phyloP scores from a whole-genome alignment of 1,140 invertebrate species.

The Pygmarrhopalites habei region DNA sequence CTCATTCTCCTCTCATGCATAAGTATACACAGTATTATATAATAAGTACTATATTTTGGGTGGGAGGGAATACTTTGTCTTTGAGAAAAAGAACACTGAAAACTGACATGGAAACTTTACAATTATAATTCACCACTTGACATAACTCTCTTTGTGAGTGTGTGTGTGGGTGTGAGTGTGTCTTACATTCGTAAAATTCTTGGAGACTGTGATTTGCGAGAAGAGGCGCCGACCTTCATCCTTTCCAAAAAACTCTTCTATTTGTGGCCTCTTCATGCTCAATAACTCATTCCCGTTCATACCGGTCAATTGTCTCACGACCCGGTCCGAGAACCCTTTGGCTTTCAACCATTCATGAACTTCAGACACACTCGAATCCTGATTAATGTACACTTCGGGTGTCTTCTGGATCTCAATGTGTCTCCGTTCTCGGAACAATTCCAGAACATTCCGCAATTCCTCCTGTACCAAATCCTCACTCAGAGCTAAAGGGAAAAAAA shows the following conservation, averaged over 20 bases:
- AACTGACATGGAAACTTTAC: no score
- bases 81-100: neutral
- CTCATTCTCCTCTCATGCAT: neutral
- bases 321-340: slow-evolving; percentile 63
- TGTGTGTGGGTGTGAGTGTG: no score
- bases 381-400: slow-evolving; percentile 62
- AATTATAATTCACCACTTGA: no score
- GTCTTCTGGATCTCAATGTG: slow-evolving; percentile 58
- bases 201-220: slow-evolving; percentile 66
- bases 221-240: slow-evolving; percentile 64
- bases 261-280: slow-evolving; percentile 52
- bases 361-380: slow-evolving; percentile 55
- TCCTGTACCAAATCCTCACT: no score
- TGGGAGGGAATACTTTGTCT: neutral
- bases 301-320: slow-evolving; percentile 56
- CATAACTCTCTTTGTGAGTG: no score
- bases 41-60: neutral
- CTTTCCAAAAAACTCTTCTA: slow-evolving; percentile 60
- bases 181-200: slow-evolving; percentile 67
- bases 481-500: no score
- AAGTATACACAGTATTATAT: neutral
- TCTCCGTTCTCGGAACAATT: slow-evolving; percentile 53
- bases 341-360: slow-evolving; percentile 65
- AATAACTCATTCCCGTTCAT: slow-evolving; percentile 65
- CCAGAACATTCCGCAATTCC: slow-evolving; percentile 60